Base-by-base conservation (phyloP, 1,140 invertebrate species). In the Drosophila lini region DNA sequence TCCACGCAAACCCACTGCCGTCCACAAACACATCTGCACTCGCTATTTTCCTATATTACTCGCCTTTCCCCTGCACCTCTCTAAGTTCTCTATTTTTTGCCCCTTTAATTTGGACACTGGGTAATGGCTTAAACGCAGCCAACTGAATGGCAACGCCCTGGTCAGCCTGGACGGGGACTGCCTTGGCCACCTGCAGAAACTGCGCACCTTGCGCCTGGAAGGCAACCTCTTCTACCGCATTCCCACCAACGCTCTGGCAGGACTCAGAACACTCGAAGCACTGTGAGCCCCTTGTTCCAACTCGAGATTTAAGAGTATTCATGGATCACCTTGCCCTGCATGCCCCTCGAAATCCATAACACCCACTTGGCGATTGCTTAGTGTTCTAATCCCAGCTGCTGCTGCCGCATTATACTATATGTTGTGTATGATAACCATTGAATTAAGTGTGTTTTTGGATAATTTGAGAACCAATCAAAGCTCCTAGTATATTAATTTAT, bases 111-210 rank as follows among this genome's bases (percentile, higher is more conserved):
- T 75, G 41, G 48, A 61, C 48, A 58, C 36, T 58, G 74, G 77
- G 68, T 84, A 70, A 74, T 67, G 76, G 48, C 63, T 62, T 41
- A 58, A 62, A 59, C 45, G 41, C 91, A 96, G 96, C 90, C 95
- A 96, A 85, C 91, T 96, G 81, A 95, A 95, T 74, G 94, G 94
- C 82, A 96, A 96, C 92, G 93, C 94, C 71, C 94, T 96, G 61
- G 92, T 92, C 71, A 93, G 93, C 47, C 75, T 96, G 77, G 94
- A 94, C 44, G 92, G 92, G 32, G 93, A 92, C 62, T 93, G 93
- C 42, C 95, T 96, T 64, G 80, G 91, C 42, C 92, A 93, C 60
- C 92, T 95, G 77, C 90, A 89, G 19, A 93, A 93, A 78, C 92
- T 96, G 68, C 93, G 94, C 75, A 95, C 95, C 88, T 90, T 96